A percentile compares a stretch with the other conserved stretches of the same genome.
These are phyloP conservation scores for Lethenteron reissneri DNA, from an alignment of 2,113 vertebrate genomes.

Conservation along the genomic window DNA sequence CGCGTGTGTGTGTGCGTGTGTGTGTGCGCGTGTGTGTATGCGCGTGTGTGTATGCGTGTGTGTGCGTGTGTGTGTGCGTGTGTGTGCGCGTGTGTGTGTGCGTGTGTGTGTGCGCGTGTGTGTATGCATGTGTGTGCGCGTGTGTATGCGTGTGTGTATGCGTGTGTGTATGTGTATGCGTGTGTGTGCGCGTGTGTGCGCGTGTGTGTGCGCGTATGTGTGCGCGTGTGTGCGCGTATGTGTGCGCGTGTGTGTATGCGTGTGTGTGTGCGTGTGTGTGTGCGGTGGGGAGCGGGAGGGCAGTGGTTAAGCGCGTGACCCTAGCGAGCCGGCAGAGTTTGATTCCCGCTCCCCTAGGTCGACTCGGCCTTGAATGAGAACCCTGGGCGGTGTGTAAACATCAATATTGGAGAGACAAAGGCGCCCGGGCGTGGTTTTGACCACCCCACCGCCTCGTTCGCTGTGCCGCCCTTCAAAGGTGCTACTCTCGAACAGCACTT, in stretches of 20 bases:
- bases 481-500: no score
- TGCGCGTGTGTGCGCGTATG: background rate
- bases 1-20: background rate
- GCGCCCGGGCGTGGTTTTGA: no score
- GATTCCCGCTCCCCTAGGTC: no score
- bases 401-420: no score
- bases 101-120: background rate
- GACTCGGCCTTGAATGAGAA: no score
- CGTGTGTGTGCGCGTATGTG: background rate
- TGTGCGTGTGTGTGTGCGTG: background rate
- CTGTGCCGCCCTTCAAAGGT: no score
- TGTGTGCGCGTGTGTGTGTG: background rate
- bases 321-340: no score
- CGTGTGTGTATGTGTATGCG: background rate
- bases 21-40: background rate
- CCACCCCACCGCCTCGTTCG: no score
- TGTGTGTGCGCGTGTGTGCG: background rate
- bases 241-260: background rate
- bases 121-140: background rate
- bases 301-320: no score
- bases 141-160: background rate
- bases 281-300: background rate
- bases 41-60: background rate
- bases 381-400: no score
- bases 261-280: conserved; percentile 1